Conservation (phyloP, 2,113 vertebrate genomes). For the Capreolus pygargus region DNA sequence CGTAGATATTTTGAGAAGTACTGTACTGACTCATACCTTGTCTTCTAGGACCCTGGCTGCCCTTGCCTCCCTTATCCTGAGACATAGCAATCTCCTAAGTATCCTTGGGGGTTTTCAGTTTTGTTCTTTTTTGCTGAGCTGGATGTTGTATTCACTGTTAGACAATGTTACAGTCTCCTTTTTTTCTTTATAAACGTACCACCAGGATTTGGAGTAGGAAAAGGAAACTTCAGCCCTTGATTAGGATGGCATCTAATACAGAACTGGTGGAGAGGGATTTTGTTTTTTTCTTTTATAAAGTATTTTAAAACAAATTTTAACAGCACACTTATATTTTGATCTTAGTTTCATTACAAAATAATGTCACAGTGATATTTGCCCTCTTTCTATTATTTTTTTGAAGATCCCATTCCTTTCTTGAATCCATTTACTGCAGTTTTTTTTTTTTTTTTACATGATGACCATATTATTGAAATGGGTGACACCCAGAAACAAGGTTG, state of each 20-base stretch:
- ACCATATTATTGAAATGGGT: not conserved
- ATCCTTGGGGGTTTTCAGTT: not conserved
- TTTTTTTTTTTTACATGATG: not conserved
- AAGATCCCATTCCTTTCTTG: not conserved
- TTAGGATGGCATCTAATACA: not conserved
- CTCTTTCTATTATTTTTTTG: not conserved
- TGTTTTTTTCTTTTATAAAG: not conserved
- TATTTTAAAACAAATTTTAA: not conserved
- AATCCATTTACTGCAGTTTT: not conserved
- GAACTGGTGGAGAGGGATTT: not conserved
- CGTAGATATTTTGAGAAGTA: not conserved
- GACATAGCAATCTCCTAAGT: not conserved
- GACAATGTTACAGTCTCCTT: not conserved
- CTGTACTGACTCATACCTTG: not conserved
- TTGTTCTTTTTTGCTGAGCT: not conserved
- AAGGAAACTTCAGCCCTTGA: not conserved
- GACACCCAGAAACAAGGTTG: not conserved
- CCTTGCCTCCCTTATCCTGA: not conserved
- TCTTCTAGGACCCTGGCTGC: not conserved
- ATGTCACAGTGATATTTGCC: not conserved
- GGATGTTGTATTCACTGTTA: not conserved
- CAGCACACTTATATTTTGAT: not conserved
- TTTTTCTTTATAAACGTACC: not conserved
- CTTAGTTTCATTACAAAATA: not conserved
- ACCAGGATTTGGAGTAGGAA: not conserved